phyloP scores from a whole-genome alignment of 2,797 vertebrate genomes.

The Melanotaenia maccullochi region DNA sequence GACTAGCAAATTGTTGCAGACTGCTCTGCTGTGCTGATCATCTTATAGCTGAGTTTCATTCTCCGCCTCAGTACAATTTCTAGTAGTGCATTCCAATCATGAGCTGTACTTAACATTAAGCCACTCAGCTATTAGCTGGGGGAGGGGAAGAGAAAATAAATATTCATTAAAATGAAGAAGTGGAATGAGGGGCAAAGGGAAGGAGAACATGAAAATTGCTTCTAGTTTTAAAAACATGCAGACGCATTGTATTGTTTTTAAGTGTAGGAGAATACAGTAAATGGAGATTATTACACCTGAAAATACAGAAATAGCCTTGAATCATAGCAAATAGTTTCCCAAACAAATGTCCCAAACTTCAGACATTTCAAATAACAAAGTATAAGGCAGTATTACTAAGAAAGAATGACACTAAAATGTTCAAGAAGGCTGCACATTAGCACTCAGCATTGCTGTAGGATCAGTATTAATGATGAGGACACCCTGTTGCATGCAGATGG shows the following conservation, averaged over 20 bases:
- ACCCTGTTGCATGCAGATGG: constrained; percentile 82
- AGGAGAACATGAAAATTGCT: not conserved
- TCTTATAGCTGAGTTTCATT: constrained; percentile 31
- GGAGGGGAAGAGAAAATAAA: constrained; percentile 57
- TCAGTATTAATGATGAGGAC: constrained; percentile 53
- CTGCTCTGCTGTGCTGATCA: constrained; percentile 31
- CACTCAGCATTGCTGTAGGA: constrained; percentile 24
- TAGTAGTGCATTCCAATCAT: constrained; percentile 56
- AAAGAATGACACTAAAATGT: not conserved
- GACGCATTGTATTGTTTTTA: not conserved
- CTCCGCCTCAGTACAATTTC: constrained; percentile 49
- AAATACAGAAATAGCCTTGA: not conserved
- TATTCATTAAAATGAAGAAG: constrained; percentile 48
- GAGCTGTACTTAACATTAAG: constrained; percentile 65
- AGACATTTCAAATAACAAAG: not conserved
- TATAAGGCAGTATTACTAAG: not conserved
- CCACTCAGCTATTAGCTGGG: constrained; percentile 61
- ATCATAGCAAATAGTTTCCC: not conserved
- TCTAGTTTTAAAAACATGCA: constrained; percentile 5
- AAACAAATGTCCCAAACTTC: not conserved
- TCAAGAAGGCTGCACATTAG: not conserved
- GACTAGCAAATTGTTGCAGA: constrained; percentile 53
- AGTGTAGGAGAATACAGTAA: not conserved
- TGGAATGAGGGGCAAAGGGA: constrained; percentile 6
- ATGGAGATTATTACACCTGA: constrained; percentile 1